Conservation (phyloP, 2,797 vertebrate species). For the Megalops cyprinoides region DNA sequence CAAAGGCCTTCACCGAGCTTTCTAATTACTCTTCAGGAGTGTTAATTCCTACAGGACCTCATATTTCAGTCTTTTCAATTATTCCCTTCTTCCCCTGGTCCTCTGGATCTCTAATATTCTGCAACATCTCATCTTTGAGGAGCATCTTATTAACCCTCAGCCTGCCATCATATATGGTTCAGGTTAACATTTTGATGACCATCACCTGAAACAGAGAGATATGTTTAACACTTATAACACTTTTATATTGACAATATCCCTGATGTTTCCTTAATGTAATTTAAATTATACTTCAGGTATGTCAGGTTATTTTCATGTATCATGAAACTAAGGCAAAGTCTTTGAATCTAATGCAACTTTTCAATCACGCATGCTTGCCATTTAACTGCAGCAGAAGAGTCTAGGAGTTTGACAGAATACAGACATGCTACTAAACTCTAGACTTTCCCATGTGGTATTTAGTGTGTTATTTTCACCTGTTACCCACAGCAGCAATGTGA, state of each 20-base stretch:
- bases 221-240: no score
- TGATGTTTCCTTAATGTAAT: neutral
- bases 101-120: constrained; percentile 16
- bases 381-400: no score
- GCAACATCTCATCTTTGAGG: neutral
- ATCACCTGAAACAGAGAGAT: no score
- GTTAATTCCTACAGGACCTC: constrained; percentile 28
- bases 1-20: constrained; percentile 12
- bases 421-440: no score
- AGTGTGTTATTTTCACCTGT: no score
- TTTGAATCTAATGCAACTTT: no score
- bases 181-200: neutral
- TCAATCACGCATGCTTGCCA: no score
- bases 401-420: no score
- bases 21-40: constrained; percentile 20
- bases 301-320: neutral
- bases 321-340: constrained; percentile 31
- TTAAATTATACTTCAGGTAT: neutral
- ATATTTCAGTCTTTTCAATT: constrained; percentile 28
- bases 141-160: neutral
- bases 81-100: constrained; percentile 20
- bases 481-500: no score
- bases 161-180: neutral
- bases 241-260: neutral
- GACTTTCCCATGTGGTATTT: no score